Evolutionary conservation across 2,797 vertebrate species (phyloP).

Genomic region (Phrynocephalus guinanensis): DNA sequence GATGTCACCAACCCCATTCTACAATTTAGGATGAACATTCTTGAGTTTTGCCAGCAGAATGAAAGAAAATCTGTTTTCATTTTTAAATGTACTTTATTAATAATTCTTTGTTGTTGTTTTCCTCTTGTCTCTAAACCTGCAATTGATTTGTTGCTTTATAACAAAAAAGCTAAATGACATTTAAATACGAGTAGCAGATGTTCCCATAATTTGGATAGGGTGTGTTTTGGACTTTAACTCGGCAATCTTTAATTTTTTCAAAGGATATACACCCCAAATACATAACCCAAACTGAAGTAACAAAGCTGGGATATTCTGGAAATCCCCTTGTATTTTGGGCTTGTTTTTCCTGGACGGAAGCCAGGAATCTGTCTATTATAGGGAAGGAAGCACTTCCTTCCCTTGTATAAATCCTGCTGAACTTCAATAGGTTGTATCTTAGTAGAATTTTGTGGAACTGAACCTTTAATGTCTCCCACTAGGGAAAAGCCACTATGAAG

Average conservation of each 20-base stretch:
- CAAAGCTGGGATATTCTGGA: not conserved
- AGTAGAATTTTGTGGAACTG: not conserved
- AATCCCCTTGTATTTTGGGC: not conserved
- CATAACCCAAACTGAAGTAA: not conserved
- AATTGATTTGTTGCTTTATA: not conserved
- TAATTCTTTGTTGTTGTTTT: slow-evolving; percentile 1
- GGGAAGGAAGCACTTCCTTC: not conserved
- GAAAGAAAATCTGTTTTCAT: slow-evolving; percentile 16
- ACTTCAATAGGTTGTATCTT: not conserved
- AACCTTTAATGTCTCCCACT: not conserved
- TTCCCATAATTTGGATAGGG: not conserved
- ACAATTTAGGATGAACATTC: slow-evolving; percentile 42
- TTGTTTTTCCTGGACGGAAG: not conserved
- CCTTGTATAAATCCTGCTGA: not conserved
- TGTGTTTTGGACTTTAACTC: not conserved
- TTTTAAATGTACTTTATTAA: not conserved
- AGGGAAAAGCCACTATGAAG: not conserved
- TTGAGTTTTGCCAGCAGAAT: slow-evolving; percentile 38
- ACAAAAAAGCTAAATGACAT: not conserved
- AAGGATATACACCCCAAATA: not conserved
- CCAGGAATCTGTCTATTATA: not conserved
- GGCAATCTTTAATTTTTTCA: no score
- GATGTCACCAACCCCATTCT: slow-evolving; percentile 63
- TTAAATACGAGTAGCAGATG: not conserved
- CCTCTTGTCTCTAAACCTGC: slow-evolving; percentile 2